These are phyloP conservation scores for Anas bernieri DNA, from an alignment of 2,797 vertebrate species.

Conservation along the genomic window DNA sequence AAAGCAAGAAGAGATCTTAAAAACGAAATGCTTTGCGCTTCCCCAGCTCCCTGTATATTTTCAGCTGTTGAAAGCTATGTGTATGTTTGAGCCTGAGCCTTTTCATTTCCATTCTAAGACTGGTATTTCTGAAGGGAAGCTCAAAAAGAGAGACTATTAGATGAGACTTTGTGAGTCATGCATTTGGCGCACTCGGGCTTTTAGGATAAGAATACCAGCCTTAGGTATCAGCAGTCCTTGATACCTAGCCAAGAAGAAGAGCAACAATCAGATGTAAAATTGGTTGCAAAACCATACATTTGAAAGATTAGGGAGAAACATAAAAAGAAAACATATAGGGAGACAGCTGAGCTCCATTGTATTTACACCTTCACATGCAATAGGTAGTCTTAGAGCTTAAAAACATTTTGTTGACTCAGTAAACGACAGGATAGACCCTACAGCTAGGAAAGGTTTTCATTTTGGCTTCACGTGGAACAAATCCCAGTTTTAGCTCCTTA, in stretches of 20 bases:
- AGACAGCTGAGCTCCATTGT: not conserved
- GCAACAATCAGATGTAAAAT: conserved; percentile 30
- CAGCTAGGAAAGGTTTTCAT: not conserved
- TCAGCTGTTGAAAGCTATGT: conserved; percentile 10
- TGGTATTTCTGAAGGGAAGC: not conserved
- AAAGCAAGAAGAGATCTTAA: not conserved
- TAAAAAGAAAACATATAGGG: not conserved
- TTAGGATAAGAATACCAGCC: conserved; percentile 17
- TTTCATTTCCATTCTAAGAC: not conserved
- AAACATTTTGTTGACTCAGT: not conserved
- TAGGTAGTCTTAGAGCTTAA: not conserved
- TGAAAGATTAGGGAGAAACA: not conserved
- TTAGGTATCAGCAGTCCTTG: conserved; percentile 9
- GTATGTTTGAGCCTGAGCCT: not conserved
- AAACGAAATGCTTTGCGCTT: conserved; percentile 36
- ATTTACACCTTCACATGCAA: not conserved
- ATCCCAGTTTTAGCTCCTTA: conserved; percentile 16
- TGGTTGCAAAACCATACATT: not conserved
- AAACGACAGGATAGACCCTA: not conserved
- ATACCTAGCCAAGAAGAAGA: not conserved
- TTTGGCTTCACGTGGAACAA: not conserved
- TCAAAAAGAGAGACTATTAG: not conserved
- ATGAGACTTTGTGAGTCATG: conserved; percentile 44
- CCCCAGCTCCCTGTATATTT: not conserved
- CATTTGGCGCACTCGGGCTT: not conserved